These are phyloP conservation scores for Pogonognathellus flavescens DNA, from an alignment of 1,140 invertebrate species.

Conservation along the genomic window DNA sequence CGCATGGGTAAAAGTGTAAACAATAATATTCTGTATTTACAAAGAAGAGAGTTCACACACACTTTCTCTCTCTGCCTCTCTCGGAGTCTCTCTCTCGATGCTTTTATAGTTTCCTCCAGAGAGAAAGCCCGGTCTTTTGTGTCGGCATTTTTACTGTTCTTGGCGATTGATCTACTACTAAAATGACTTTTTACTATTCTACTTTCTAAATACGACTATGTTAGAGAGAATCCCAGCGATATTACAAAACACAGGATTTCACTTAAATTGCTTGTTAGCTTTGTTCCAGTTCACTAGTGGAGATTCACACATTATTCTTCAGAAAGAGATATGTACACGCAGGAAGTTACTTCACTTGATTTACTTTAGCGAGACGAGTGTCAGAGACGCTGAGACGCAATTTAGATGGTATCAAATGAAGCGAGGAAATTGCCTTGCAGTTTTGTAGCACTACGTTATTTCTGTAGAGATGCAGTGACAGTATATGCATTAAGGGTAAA, in stretches of 20 bases:
- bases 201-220: not conserved
- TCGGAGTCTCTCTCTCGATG: not conserved
- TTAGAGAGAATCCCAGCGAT: not conserved
- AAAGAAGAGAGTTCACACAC: conserved; percentile 4
- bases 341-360: no score
- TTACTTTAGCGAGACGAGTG: no score
- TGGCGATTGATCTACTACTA: no score
- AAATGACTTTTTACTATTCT: no score
- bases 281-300: not conserved
- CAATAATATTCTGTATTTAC: not conserved
- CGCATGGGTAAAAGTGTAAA: conserved; percentile 18
- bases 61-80: no score
- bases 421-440: no score
- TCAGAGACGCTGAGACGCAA: no score
- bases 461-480: no score
- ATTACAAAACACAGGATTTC: conserved; percentile 10
- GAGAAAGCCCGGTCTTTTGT: not conserved
- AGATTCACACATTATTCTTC: not conserved
- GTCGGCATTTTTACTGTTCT: not conserved
- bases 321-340: no score
- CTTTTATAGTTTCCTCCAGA: not conserved
- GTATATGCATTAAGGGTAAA: not conserved
- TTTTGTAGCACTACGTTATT: no score
- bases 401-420: no score
- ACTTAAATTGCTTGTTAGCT: not conserved